phyloP scores from a whole-genome alignment of 1,140 invertebrate genomes.

The Drosophila miranda region DNA sequence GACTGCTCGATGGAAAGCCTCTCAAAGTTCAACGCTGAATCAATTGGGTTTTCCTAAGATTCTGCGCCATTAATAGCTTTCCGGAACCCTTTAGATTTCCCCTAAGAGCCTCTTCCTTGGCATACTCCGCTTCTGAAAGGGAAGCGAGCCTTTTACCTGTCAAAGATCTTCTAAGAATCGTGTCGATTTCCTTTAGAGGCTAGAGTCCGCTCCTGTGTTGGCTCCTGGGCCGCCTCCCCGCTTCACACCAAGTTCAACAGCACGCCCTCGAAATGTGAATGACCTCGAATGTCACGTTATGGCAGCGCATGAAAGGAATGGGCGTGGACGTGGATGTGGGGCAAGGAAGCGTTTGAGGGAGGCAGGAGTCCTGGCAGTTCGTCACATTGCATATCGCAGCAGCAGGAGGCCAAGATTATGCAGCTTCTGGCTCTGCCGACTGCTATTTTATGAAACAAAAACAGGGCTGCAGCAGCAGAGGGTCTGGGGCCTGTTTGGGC shows the following conservation, averaged over 20 bases:
- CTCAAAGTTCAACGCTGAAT: no score
- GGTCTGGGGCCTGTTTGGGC: constrained; percentile 3
- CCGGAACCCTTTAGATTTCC: no score
- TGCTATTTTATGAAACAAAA: constrained; percentile 72
- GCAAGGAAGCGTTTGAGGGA: constrained; percentile 1
- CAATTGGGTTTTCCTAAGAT: no score
- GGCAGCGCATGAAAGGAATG: constrained; percentile 43
- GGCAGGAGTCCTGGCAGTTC: constrained; percentile 44
- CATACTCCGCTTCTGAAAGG: no score
- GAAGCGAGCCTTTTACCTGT: no score
- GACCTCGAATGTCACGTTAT: constrained; percentile 80
- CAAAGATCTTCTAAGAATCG: no score
- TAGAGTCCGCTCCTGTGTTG: constrained; percentile 31
- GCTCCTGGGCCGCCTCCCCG: constrained; percentile 13
- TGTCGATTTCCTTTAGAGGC: no score
- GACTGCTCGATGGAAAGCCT: no score
- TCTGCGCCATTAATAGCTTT: no score
- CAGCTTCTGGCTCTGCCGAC: constrained; percentile 54
- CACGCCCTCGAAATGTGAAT: constrained; percentile 81
- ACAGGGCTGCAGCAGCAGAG: constrained; percentile 29
- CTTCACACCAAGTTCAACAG: constrained; percentile 76
- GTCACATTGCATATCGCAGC: constrained; percentile 38
- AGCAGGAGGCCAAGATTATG: constrained; percentile 66
- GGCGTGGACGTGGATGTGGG: constrained; percentile 1
- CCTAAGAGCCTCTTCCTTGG: neutral